Percentiles rank a stretch among this genome's conserved stretches.
phyloP scores from a whole-genome alignment of 2,888 invertebrate species.

The Apamea monoglypha region DNA sequence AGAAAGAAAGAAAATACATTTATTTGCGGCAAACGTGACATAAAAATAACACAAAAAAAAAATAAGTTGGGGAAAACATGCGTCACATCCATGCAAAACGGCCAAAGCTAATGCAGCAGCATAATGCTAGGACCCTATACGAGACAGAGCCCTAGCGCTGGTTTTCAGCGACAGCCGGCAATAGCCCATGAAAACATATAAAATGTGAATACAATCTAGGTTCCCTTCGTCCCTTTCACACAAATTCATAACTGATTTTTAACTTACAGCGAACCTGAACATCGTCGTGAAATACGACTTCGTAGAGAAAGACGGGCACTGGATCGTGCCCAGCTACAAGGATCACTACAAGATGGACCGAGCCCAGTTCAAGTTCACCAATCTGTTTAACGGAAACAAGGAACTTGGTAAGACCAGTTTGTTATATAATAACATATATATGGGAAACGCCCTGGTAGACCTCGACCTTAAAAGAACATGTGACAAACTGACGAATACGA shows the following conservation, averaged over 20 bases:
- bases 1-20: too few species aligned
- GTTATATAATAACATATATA: constrained; percentile 10
- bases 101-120: too few species aligned
- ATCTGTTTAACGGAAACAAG: constrained; percentile 87
- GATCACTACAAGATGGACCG: constrained; percentile 87
- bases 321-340: constrained; percentile 82
- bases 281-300: constrained; percentile 86
- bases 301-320: constrained; percentile 82
- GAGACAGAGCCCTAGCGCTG: too few species aligned
- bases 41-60: too few species aligned
- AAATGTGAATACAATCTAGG: neutral
- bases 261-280: constrained; percentile 84
- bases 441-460: constrained; percentile 18
- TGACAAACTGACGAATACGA: constrained; percentile 16
- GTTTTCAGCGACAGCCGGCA: too few species aligned
- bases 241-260: neutral
- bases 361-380: constrained; percentile 87
- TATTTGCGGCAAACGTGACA: too few species aligned
- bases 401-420: constrained; percentile 79
- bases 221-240: neutral
- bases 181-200: neutral
- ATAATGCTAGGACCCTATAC: too few species aligned
- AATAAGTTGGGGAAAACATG: too few species aligned
- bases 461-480: constrained; percentile 19
- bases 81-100: too few species aligned